Evolutionary conservation across 2,888 invertebrate genomes (phyloP), one percentile per base, ranked within the genome.

Genomic region (Timema podura): DNA sequence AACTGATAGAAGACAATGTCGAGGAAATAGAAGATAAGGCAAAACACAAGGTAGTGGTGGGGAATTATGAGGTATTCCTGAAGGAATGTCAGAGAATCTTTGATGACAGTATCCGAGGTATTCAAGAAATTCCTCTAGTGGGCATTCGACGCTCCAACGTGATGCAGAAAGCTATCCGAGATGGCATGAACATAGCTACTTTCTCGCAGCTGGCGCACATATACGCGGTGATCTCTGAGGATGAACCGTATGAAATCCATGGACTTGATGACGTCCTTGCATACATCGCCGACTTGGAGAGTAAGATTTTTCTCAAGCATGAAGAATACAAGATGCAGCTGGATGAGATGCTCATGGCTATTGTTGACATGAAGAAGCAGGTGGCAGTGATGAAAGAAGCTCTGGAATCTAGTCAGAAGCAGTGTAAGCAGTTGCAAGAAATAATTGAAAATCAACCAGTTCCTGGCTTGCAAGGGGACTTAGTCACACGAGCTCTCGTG

Each of bases 41-140:
- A 30, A 61, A 61, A 45, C 44, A 61, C 61, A 44, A 45, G 61
- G 61, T 45, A 30, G 45, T 61, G 10, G 9, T 44, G 44, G 9
- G 16, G 44, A 61, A 30, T 13, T 61, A 61, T 45, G 61, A 61
- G 44, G 45, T 61, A 9, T 61, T 61, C 61, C 61, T 61, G 44
- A 61, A 61, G 61, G 61, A 61, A 45, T 61, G 61, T 45, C 61
- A 61, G 61, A 9, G 11, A 10, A 61, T 61, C 61, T 61, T 61
- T 45, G 61, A 61, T 45, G 61, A 61, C 11, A 45, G 11, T 30
- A 30, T 61, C 1, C 44, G 44, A 45, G 45, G 61, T 45, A 61
- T 61, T 30, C 44, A 45, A 11, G 30, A 30, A 30, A 45, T 45
- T 10, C 30, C 61, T 30, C 30, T 45, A 45, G 44, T 13, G 6